phyloP scores from a whole-genome alignment of 2,888 invertebrate genomes.

The Eupsilia transversa region DNA sequence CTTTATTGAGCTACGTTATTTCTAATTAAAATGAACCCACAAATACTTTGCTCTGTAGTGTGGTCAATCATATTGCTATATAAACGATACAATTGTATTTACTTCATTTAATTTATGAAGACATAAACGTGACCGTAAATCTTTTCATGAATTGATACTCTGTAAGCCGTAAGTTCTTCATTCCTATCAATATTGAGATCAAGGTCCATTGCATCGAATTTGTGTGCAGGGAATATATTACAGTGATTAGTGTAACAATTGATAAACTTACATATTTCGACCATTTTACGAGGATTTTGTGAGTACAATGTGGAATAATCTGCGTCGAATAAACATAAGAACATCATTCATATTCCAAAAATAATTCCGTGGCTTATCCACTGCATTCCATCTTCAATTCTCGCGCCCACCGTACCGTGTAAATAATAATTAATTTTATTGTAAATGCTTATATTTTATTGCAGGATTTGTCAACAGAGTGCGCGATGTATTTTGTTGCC shows the following conservation, averaged over 20 bases:
- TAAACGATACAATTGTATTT: constrained; percentile 1
- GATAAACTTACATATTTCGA: constrained; percentile 47
- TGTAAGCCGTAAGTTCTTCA: constrained; percentile 35
- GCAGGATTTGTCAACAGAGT: constrained; percentile 90
- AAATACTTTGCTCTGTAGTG: background rate
- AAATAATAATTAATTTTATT: constrained; percentile 91
- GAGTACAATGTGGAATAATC: constrained; percentile 18
- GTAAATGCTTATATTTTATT: constrained; percentile 91
- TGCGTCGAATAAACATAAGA: constrained; percentile 38
- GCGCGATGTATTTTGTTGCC: constrained; percentile 89
- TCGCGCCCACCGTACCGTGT: constrained; percentile 88
- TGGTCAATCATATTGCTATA: background rate
- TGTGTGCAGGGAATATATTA: constrained; percentile 26
- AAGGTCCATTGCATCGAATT: constrained; percentile 19
- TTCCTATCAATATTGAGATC: constrained; percentile 35
- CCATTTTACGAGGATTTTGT: constrained; percentile 49
- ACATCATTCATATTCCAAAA: constrained; percentile 37
- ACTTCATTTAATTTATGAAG: constrained; percentile 35
- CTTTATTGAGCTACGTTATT: too few relatives aligned
- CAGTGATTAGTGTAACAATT: constrained; percentile 30
- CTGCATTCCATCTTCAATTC: constrained; percentile 69
- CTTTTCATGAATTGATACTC: constrained; percentile 19
- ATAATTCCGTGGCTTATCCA: constrained; percentile 74
- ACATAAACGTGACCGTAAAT: constrained; percentile 32
- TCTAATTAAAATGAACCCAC: background rate